Evolutionary conservation across 2,113 vertebrate genomes (phyloP).

Genomic region (Callipepla californica): DNA sequence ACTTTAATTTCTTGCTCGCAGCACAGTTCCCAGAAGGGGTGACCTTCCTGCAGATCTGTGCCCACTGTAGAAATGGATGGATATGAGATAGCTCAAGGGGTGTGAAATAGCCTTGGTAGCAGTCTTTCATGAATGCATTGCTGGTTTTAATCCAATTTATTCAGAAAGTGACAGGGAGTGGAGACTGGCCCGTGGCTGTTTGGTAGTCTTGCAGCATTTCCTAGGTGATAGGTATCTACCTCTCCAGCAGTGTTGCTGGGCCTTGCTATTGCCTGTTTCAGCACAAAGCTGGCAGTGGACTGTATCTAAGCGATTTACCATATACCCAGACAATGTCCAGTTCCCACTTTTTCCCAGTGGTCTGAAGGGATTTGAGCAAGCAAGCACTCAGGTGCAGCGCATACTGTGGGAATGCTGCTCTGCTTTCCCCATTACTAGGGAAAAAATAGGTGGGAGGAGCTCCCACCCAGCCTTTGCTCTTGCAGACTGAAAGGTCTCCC

Average conservation of each 20-base stretch:
- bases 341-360: accelerated
- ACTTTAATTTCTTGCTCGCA: constrained; percentile 35
- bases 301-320: background rate
- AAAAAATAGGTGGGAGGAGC: background rate
- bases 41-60: constrained; percentile 19
- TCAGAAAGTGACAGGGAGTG: background rate
- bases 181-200: background rate
- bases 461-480: background rate
- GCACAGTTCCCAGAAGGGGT: background rate
- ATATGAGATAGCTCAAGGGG: background rate
- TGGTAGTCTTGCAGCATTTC: background rate
- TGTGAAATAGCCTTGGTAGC: constrained; percentile 16
- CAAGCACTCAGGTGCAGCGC: background rate
- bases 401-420: background rate
- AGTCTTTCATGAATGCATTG: background rate
- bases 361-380: background rate
- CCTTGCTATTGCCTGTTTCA: background rate
- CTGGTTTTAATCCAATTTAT: constrained; percentile 28
- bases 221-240: background rate
- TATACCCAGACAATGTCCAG: background rate
- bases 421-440: background rate
- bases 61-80: background rate
- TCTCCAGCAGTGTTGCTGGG: background rate
- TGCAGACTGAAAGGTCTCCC: background rate
- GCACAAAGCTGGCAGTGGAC: background rate